Base-by-base conservation (phyloP, 2,113 vertebrate genomes). In the Festucalex cinctus region DNA sequence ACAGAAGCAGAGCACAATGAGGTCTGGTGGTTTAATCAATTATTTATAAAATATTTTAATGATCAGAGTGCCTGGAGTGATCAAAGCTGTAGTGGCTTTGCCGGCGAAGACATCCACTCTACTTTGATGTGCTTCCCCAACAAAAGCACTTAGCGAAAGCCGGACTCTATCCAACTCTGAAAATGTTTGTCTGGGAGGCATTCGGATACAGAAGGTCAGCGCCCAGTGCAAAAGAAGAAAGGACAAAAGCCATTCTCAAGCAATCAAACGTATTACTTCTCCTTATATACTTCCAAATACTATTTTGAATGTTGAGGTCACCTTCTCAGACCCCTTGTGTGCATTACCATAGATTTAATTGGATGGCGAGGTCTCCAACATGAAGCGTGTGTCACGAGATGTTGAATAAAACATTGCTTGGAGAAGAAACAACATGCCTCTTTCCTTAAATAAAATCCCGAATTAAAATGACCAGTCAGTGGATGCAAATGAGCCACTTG, bases 11-110 rank as follows among this genome's bases (percentile, higher is more conserved):
- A 85, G 85, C 88, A 93, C 90, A 91, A 91, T 91, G 83, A 89
- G 80, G 80, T 82, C 86, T 89, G 79, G 86, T 84, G 75, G 67
- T 83, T 93, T 92, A 92, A 93, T 94, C 92, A 93, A 92, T 95
- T 95, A 94, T 94, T 95, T 92, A 92, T 92, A 87, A 85, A 92
- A 94, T 93, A 91, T 93, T 93, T 91, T 86, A 86, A 91, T 92
- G 86, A 94, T 90, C 85, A 91, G 77, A 88, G 89, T 65, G 80
- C 81, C 93, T 90, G 83, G 83, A 88, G 88, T 90, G 92, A 94
- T 95, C 91, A 96, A 94, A 94, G 87, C 84, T 80, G 80, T 84
- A 83, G 85, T 89, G 88, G 86, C 79, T 89, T 78, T 85, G 81
- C 88, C 87, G 76, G 46, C 83, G 81, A 85, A 92, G 84, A 90